Conservation (phyloP, 2,888 invertebrate genomes). For the Dryomyza anilis region DNA sequence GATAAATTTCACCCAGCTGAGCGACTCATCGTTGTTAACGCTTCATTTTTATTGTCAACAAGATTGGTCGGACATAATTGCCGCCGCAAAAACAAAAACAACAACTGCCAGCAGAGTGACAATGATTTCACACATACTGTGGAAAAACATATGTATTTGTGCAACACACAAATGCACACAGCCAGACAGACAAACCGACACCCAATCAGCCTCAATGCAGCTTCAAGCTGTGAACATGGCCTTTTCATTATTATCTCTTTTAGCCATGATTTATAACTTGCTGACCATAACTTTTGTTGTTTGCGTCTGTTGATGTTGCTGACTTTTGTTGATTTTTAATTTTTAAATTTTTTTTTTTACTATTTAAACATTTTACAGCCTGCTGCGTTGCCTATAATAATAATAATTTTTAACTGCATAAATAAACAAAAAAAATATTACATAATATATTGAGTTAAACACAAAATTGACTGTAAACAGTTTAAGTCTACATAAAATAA, state of each 20-base stretch:
- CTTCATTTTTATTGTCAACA: slow-evolving; percentile 21
- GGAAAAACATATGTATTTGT: no score
- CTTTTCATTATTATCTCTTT: slow-evolving; percentile 21
- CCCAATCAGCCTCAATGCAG: no score
- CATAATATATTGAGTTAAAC: no score
- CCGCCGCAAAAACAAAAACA: neutral
- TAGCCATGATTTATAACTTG: slow-evolving; percentile 22
- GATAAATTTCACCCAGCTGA: slow-evolving; percentile 15
- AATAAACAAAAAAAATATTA: no score
- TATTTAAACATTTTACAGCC: no score
- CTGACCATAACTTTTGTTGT: slow-evolving; percentile 19
- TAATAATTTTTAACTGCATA: no score
- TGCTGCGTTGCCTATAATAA: no score
- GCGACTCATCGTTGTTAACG: slow-evolving; percentile 17
- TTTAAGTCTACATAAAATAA: no score
- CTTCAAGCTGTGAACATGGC: slow-evolving; percentile 3
- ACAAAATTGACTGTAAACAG: no score
- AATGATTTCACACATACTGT: neutral
- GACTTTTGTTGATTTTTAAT: slow-evolving; percentile 10
- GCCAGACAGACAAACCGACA: neutral
- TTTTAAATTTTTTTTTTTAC: no score
- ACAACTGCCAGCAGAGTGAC: neutral
- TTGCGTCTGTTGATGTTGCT: slow-evolving; percentile 3
- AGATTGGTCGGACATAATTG: neutral
- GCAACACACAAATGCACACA: neutral